Evolutionary conservation across 1,140 invertebrate genomes (phyloP).

Genomic region (Antheraea mylitta): DNA sequence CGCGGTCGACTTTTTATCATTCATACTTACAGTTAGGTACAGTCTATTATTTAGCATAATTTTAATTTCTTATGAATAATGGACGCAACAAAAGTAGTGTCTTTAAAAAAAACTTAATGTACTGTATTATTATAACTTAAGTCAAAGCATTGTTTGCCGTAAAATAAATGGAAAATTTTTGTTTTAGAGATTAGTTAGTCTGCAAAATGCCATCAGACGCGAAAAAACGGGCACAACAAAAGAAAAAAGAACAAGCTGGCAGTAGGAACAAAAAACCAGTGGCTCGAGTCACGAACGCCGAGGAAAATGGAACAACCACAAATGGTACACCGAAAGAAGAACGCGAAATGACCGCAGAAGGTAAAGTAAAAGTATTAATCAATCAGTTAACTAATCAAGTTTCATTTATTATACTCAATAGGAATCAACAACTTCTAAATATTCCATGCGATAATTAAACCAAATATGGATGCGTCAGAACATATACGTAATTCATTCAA

Average conservation of each 20-base stretch:
- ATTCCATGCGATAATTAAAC: not conserved
- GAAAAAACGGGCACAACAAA: constrained; percentile 97
- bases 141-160: not conserved
- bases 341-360: constrained; percentile 79
- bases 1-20: constrained; percentile 53
- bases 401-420: not conserved
- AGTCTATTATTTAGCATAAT: not conserved
- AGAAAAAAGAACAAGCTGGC: constrained; percentile 97
- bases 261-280: constrained; percentile 84
- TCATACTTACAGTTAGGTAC: constrained; percentile 48
- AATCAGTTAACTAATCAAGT: not conserved
- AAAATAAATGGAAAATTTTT: constrained; percentile 17
- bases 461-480: not conserved
- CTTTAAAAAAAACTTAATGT: not conserved
- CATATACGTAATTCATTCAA: not conserved
- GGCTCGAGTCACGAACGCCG: constrained; percentile 73
- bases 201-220: constrained; percentile 95
- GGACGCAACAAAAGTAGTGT: not conserved
- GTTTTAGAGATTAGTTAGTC: constrained; percentile 21
- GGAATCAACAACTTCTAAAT: not conserved
- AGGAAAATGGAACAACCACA: constrained; percentile 75
- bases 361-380: constrained; percentile 31
- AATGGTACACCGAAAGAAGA: constrained; percentile 62
- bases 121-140: not conserved
- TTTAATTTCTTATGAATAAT: not conserved